Evolutionary conservation across 2,888 invertebrate genomes (phyloP).

Genomic region (Malthinus flaveolus): DNA sequence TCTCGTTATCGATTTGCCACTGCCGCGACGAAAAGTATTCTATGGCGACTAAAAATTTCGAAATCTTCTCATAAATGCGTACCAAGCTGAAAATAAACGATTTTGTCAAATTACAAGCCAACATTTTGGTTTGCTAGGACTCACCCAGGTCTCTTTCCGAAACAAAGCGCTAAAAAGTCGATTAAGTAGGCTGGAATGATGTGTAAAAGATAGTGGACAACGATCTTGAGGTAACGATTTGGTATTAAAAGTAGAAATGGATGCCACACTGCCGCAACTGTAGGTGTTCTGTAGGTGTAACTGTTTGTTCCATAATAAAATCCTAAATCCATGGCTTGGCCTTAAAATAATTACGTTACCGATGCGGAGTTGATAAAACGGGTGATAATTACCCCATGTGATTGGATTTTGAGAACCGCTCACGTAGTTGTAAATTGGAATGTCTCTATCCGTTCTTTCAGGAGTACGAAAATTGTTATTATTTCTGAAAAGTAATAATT

Average conservation of each 20-base stretch:
- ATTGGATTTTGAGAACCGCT: slow-evolving; percentile 30
- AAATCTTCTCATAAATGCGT: slow-evolving; percentile 76
- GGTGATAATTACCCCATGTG: slow-evolving; percentile 37
- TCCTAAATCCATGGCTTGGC: too few relatives aligned
- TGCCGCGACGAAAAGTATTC: slow-evolving; percentile 76
- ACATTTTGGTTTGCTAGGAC: not conserved
- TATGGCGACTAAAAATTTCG: slow-evolving; percentile 73
- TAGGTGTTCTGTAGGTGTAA: too few relatives aligned
- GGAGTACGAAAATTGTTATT: too few relatives aligned
- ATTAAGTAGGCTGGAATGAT: slow-evolving; percentile 63
- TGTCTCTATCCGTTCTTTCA: not conserved
- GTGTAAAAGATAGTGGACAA: slow-evolving; percentile 62
- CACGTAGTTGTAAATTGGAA: slow-evolving; percentile 22
- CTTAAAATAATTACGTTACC: slow-evolving; percentile 46
- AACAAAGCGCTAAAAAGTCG: not conserved
- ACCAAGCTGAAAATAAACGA: slow-evolving; percentile 63
- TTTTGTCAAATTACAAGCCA: not conserved
- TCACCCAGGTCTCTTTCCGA: not conserved
- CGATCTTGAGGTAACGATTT: slow-evolving; percentile 48
- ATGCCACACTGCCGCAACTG: slow-evolving; percentile 44
- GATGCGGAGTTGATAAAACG: not conserved
- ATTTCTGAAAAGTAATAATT: not conserved
- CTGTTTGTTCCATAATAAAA: too few relatives aligned
- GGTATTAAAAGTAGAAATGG: slow-evolving; percentile 34
- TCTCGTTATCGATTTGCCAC: slow-evolving; percentile 66